Conservation (phyloP, 2,113 vertebrate genomes). For the Paratilapia polleni region DNA sequence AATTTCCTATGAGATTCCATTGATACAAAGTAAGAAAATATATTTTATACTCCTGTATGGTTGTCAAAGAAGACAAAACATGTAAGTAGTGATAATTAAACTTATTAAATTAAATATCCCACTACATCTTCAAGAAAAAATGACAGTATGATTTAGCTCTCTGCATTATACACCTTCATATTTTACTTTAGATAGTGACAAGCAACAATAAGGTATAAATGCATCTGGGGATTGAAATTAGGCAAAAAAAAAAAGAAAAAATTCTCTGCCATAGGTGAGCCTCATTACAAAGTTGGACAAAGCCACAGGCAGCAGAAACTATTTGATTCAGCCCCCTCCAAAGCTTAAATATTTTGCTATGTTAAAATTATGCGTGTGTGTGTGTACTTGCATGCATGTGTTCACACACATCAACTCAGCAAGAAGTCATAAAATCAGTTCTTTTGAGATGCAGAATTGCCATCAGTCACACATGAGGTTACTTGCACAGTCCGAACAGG, state of each 20-base stretch:
- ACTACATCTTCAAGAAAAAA: background rate
- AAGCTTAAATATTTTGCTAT: slow-evolving; percentile 11
- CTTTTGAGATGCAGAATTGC: slow-evolving; percentile 42
- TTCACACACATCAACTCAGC: slow-evolving; percentile 32
- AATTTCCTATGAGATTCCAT: slow-evolving; percentile 28
- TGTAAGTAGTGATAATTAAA: slow-evolving; percentile 15
- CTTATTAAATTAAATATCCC: background rate
- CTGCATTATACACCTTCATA: background rate
- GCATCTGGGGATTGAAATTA: background rate
- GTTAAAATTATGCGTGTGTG: slow-evolving; percentile 12
- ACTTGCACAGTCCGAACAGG: slow-evolving; percentile 39
- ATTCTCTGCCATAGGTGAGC: background rate
- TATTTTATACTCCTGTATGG: background rate
- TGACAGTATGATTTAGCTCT: background rate
- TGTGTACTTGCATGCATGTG: background rate
- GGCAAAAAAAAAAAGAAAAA: background rate
- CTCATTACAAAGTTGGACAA: background rate
- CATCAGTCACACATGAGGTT: slow-evolving; percentile 45
- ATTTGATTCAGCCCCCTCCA: background rate
- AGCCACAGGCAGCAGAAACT: background rate
- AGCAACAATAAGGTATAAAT: background rate
- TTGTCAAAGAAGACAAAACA: slow-evolving; percentile 13
- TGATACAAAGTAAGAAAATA: slow-evolving; percentile 15
- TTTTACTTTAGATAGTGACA: background rate
- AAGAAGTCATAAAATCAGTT: slow-evolving; percentile 54